A percentile compares a stretch with the other conserved stretches of the same genome.
These are phyloP conservation scores for Cherax destructor DNA, from an alignment of 1,140 invertebrate species.

Conservation along the genomic window DNA sequence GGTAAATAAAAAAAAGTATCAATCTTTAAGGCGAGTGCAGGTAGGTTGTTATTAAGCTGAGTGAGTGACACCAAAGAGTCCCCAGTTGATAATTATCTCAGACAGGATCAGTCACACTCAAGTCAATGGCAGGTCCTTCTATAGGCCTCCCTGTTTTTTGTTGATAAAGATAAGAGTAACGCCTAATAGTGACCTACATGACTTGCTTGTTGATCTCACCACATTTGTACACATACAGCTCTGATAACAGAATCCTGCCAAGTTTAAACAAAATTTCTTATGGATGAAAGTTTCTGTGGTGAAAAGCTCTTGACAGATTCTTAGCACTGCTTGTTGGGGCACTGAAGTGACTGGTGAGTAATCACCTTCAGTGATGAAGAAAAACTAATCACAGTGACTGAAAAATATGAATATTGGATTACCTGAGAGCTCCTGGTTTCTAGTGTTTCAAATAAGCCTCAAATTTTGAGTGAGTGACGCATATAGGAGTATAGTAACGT, in stretches of 20 bases:
- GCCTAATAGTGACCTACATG: slow-evolving; percentile 19
- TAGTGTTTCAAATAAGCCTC: slow-evolving; percentile 12
- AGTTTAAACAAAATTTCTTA: slow-evolving; percentile 17
- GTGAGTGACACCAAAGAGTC: slow-evolving; percentile 30
- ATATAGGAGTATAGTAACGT: background rate
- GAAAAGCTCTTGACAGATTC: slow-evolving; percentile 46
- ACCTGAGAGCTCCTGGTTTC: slow-evolving; percentile 56
- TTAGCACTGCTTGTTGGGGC: slow-evolving; percentile 16
- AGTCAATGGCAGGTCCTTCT: background rate
- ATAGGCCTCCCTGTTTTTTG: background rate
- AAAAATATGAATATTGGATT: slow-evolving; percentile 30
- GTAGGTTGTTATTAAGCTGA: slow-evolving; percentile 37
- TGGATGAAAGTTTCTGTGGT: background rate
- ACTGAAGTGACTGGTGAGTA: slow-evolving; percentile 31
- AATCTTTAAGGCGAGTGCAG: slow-evolving; percentile 28
- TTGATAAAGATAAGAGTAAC: background rate
- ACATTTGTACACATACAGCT: slow-evolving; percentile 51
- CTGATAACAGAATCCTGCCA: slow-evolving; percentile 35
- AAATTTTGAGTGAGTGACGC: background rate
- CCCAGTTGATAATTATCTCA: slow-evolving; percentile 52
- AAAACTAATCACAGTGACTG: slow-evolving; percentile 21
- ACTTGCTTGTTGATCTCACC: slow-evolving; percentile 21
- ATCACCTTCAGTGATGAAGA: background rate
- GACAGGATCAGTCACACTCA: slow-evolving; percentile 25
- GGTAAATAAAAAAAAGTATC: background rate